Evolutionary conservation across 2,113 vertebrate species (phyloP).

Genomic region (Tenrec ecaudatus): DNA sequence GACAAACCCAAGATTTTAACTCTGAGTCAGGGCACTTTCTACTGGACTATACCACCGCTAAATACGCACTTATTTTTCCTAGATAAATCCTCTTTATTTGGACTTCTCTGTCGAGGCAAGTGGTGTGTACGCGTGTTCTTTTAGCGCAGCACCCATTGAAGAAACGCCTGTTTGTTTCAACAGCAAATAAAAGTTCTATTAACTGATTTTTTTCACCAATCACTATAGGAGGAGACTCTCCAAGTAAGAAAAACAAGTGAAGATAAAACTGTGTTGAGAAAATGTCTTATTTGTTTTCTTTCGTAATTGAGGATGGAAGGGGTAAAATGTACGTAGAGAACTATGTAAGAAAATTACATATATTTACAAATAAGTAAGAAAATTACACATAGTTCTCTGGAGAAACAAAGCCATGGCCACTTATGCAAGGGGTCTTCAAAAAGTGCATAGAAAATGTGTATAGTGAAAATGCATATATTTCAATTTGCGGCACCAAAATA

Average conservation of each 20-base stretch:
- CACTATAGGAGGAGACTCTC: background rate
- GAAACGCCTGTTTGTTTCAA: background rate
- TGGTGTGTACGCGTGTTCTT: background rate
- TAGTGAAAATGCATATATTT: too few species aligned
- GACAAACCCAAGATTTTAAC: background rate
- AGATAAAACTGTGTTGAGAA: background rate
- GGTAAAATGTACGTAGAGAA: background rate
- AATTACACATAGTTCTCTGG: too few species aligned
- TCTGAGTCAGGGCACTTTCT: background rate
- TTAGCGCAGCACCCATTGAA: background rate
- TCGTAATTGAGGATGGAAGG: background rate
- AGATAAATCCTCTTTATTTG: background rate
- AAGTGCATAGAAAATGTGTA: too few species aligned
- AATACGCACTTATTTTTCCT: background rate
- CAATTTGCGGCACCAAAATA: too few species aligned
- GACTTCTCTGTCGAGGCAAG: background rate
- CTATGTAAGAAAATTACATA: background rate
- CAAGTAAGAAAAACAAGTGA: background rate
- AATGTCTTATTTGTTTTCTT: background rate
- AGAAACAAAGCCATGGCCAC: too few species aligned
- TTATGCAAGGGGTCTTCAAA: too few species aligned
- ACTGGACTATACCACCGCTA: background rate
- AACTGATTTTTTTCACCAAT: background rate
- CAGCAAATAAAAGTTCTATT: slow-evolving; percentile 13
- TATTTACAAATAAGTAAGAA: background rate